Evolutionary conservation across 2,113 vertebrate genomes (phyloP), one percentile per base, ranked within the genome.

Genomic region (Arothron firmamentum): DNA sequence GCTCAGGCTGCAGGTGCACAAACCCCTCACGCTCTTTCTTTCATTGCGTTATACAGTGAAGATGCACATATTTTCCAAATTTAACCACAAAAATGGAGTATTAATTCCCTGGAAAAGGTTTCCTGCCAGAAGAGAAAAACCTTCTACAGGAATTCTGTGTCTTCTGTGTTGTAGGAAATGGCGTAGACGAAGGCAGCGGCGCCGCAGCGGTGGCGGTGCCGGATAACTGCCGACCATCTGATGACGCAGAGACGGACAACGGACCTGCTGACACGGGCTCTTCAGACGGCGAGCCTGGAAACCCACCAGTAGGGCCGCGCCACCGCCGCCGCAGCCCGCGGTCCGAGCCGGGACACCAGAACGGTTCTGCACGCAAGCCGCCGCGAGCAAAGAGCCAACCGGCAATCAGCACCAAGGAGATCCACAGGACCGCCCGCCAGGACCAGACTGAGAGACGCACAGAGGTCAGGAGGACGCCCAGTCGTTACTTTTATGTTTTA

Each of bases 401-500:
- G 0, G 74, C 87, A 0, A 47, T 66, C 62, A 85, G 88, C 68
- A 90, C 77, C 55, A 90, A 85, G 38, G 88, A 93, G 56, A 90
- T 85, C 66, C 90, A 86, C 59, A 91, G 92, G 46, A 85, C 92
- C 0, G 91, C 93, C 75, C 90, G 92, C 47, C 85, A 93, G 34
- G 94, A 93, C 59, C 93, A 92, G 93, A 88, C 88, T 3, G 92
- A 94, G 75, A 93, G 70, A 46, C 89, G 85, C 62, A 81, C 76
- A 0, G 91, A 93, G 59, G 91, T 87, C 79, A 90, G 91, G 62
- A 92, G 86, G 77, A 92, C 91, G 1, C 87, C 68, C 0, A 91
- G 34, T 38, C 11, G 12, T 38, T 1, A 1, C 11, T 38, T 10
- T 28, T 38, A 7, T 28, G 6, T 2, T 31, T 31, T 31, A 31